Evolutionary conservation across 2,797 vertebrate species (phyloP).

Genomic region (Mormyrus proboscirostris): DNA sequence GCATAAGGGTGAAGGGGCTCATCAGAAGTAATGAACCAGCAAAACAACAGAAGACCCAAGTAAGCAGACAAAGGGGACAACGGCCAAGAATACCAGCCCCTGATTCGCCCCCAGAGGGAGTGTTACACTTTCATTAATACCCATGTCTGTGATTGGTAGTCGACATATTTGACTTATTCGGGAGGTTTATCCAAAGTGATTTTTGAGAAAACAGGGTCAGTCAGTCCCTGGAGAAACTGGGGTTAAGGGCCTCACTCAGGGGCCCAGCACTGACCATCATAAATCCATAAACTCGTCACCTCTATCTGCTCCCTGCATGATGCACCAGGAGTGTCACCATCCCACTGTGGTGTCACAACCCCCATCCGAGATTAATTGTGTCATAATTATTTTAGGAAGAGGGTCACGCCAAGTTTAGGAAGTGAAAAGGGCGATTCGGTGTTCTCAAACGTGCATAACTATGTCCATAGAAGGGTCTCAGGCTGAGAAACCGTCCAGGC

Average conservation of each 20-base stretch:
- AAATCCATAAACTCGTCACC: not conserved
- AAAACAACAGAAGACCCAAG: not conserved
- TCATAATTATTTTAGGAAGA: not conserved
- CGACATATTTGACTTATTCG: not conserved
- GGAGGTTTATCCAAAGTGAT: not conserved
- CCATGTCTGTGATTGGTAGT: not conserved
- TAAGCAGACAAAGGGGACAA: not conserved
- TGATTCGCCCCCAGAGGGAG: not conserved
- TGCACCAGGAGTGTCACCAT: not conserved
- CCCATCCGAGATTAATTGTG: not conserved
- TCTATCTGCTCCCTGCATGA: not conserved
- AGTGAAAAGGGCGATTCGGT: not conserved
- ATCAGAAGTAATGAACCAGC: not conserved
- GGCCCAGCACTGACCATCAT: not conserved
- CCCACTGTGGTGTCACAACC: not conserved
- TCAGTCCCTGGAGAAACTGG: not conserved
- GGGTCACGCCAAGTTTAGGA: not conserved
- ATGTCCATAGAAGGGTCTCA: not conserved
- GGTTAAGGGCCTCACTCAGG: not conserved
- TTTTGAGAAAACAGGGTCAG: not conserved
- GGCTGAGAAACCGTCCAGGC: not conserved
- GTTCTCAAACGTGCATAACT: not conserved
- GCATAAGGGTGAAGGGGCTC: slow-evolving; percentile 7
- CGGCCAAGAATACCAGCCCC: not conserved
- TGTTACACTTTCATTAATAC: not conserved